Evolutionary conservation across 2,888 invertebrate species (phyloP), one percentile per base, ranked within the genome.

Genomic region (Cephus pygmeus): DNA sequence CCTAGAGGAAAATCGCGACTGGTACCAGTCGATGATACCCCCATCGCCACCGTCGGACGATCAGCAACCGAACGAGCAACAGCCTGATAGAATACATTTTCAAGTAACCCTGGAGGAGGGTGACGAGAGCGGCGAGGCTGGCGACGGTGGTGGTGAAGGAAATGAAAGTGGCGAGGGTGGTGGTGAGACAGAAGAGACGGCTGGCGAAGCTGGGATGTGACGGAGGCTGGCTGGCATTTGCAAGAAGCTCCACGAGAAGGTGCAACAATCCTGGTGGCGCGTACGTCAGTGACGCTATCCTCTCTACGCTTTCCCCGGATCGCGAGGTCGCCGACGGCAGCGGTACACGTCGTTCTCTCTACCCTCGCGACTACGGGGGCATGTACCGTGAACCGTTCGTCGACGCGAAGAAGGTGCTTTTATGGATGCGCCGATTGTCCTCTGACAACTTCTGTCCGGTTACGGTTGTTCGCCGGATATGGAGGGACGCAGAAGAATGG

Each of bases 1-100:
- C 75, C 94, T 99, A 88, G 99, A 99, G 92, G 98, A 99, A 93
- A 99, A 99, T 92, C 95, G 99, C 86, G 98, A 99, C 93, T 99
- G 98, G 96, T 98, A 97, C 92, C 97, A 97, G 91, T 96, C 96
- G 90, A 97, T 97, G 96, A 98, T 98, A 91, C 98, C 98, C 71
- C 97, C 98, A 79, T 97, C 97, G 90, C 98, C 98, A 81, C 97
- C 97, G 75, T 93, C 94, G 35, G 93, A 93, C 36, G 90, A 90
- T 69, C 89, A 87, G 73, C 88, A 87, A 33, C 79, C 83, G 81
- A 82, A 33, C 73, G 85, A 86, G 69, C 87, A 87, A 73, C 87
- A 87, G 35, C 84, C 88, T 15, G 95, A 95, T 84, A 94, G 95
- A 91, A 95, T 95, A 92, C 94, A 95, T 90, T 95, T 83, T 9